phyloP scores from a whole-genome alignment of 2,888 invertebrate species.

The Ceratothoa steindachneri region DNA sequence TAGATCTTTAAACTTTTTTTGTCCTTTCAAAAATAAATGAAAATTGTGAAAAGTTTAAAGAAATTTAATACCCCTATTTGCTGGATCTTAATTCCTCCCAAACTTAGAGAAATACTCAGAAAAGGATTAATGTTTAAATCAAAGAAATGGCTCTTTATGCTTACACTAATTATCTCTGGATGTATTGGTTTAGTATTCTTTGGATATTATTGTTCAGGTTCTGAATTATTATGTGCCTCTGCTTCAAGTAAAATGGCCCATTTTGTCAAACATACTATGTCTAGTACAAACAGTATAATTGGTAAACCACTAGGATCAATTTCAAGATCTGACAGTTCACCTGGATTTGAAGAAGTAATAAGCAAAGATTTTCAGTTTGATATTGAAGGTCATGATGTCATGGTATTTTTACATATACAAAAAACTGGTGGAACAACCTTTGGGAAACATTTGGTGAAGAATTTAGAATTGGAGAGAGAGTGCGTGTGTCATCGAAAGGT shows the following conservation, averaged over 20 bases:
- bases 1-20: too few relatives aligned
- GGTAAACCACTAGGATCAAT: conserved; percentile 16
- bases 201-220: conserved; percentile 33
- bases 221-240: background rate
- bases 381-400: conserved; percentile 89
- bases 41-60: background rate
- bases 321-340: conserved; percentile 24
- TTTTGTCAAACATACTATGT: conserved; percentile 12
- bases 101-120: background rate
- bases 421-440: conserved; percentile 98
- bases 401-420: conserved; percentile 97
- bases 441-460: conserved; percentile 91
- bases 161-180: conserved; percentile 28
- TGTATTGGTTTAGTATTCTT: conserved; percentile 29
- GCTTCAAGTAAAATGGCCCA: background rate
- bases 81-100: background rate
- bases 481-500: conserved; percentile 74
- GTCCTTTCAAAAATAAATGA: background rate
- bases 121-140: conserved; percentile 34
- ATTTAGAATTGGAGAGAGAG: conserved; percentile 85
- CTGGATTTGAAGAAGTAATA: conserved; percentile 41
- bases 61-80: too few relatives aligned
- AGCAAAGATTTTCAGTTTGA: conserved; percentile 69
- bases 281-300: conserved; percentile 18
- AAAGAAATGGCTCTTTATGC: conserved; percentile 37